phyloP scores from a whole-genome alignment of 1,140 invertebrate species.

The Drosophila varians region DNA sequence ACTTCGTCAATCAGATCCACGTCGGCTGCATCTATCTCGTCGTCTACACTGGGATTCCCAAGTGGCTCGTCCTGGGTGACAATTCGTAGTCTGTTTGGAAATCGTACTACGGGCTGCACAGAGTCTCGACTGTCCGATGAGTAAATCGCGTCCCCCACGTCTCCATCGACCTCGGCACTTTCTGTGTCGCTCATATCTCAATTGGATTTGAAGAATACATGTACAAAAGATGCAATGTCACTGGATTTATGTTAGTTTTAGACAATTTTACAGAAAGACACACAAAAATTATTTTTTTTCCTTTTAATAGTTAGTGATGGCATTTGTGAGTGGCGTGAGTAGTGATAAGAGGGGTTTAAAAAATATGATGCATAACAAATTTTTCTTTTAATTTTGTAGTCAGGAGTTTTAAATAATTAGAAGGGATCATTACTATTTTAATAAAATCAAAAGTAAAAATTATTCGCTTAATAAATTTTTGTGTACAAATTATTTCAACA shows the following conservation, averaged over 20 bases:
- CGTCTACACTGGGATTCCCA: not conserved
- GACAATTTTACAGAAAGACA: not conserved
- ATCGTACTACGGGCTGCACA: conserved; percentile 1
- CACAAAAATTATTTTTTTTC: conserved; percentile 8
- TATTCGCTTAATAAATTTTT: no score
- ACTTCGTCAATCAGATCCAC: not conserved
- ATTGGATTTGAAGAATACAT: not conserved
- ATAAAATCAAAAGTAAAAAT: no score
- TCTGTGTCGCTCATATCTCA: conserved; percentile 3
- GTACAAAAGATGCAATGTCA: no score
- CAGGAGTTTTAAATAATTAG: not conserved
- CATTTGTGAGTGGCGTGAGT: conserved; percentile 2
- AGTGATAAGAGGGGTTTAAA: not conserved
- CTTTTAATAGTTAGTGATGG: conserved; percentile 26
- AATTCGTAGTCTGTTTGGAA: not conserved
- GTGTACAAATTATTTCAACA: no score
- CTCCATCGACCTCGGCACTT: not conserved
- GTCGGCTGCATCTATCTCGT: not conserved
- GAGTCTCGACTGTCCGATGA: conserved; percentile 17
- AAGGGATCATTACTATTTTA: no score
- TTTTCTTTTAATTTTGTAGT: no score
- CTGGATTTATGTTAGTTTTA: not conserved
- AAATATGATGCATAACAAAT: no score
- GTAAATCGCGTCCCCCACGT: not conserved
- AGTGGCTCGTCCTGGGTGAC: not conserved